Evolutionary conservation across 2,888 invertebrate species (phyloP), one percentile per base, ranked within the genome.

Genomic region (Plutella xylostella): DNA sequence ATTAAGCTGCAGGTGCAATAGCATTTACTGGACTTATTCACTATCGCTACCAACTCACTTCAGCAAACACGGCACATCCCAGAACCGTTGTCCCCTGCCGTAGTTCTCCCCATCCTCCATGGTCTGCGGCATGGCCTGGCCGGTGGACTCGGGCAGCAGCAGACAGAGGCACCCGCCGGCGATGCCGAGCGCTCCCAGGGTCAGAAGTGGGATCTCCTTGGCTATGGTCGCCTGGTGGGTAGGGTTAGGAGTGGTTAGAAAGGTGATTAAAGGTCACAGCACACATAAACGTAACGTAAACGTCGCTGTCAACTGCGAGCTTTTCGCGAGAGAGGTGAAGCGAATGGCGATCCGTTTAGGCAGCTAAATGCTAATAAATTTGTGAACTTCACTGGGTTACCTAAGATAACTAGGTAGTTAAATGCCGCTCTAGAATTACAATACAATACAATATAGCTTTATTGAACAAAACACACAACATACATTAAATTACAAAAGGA

Each of bases 51-150:
- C 5, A 30, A 71, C 74, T 71, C 71, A 90, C 88, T 89, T 90
- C 28, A 87, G 85, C 55, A 88, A 84, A 58, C 92, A 94, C 31
- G 93, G 94, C 58, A 90, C 90, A 52, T 94, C 93, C 88, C 92
- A 92, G 58, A 94, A 89, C 52, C 85, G 88, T 70, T 94, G 94
- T 47, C 91, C 87, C 47, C 85, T 86, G 3, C 94, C 95, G 57
- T 95, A 95, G 58, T 91, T 87, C 75, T 95, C 94, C 11, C 95
- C 95, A 63, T 96, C 95, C 50, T 89, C 89, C 7, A 96, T 72
- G 0, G 94, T 93, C 67, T 94, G 94, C 0, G 95, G 95, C 66
- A 96, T 84, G 59, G 93, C 93, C 38, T 91, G 90, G 64, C 92
- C 92, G 59, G 94, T 85, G 0, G 95, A 95, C 79, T 96, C 95